Base-by-base conservation (phyloP, 2,888 invertebrate species). In the Tetranychus piercei region DNA sequence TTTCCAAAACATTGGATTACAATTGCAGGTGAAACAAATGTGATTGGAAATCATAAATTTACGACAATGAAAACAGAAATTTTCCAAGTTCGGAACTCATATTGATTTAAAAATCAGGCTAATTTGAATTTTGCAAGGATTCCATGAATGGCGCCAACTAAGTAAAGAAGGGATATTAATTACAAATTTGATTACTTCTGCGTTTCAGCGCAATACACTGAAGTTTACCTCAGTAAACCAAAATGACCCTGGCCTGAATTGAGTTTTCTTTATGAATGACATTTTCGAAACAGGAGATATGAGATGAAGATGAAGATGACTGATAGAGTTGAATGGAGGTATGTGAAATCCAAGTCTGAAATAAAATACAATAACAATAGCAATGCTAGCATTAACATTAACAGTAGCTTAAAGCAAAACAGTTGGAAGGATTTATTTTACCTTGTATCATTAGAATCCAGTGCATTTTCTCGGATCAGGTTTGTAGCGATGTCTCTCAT, bases 301-400 rank as follows among this genome's bases (percentile, higher is more conserved):
- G 0, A 88, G 87, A 80, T 95, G 94, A 75, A 94, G 84, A 82
- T 94, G 94, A 7, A 92, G 83, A 82, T 94, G 94, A 72, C 84
- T 82, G 0, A 94, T 87, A 1, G 89, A 88, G 76, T 89, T 87
- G 82, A 93, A 93, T 0, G 94, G 94, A 0, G 94, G 94, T 88
- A 91, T 89, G 81, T 94, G 94, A 81, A 92, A 94, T 0, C 94
- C 94, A 70, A 88, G 84, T 72, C 87, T 84, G 20, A 1, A 79
- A 78, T 70, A 66, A 44, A 75, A 72, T 67, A 75, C 6, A 45
- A 45, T 45, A 55, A 55, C 7, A 55, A 55, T 3, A 55, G 15
- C 15, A 15, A 55, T 15, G 45, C 9, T 45, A 7, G 45, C 6
- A 7, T 45, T 9, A 9, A 55, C 34, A 34, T 34, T 34, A 34